Evolutionary conservation across 64 coral and sea anemone species (phyloP), one percentile per base, ranked within the genome.

Genomic region (Stichodactyla helianthus): DNA sequence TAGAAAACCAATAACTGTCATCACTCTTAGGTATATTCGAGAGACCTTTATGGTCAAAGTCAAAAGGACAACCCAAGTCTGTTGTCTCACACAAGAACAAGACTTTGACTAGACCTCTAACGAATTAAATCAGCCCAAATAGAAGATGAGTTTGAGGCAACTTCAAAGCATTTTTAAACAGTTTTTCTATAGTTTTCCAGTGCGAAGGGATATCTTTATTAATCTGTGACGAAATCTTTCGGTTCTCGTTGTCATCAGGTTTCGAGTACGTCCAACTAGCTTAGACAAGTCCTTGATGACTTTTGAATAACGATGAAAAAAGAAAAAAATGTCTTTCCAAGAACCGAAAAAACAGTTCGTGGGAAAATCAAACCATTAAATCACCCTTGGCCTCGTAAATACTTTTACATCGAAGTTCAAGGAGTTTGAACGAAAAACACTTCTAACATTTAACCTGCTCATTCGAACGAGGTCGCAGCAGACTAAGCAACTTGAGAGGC

Each of bases 1-100:
- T 81, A 81, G 78, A 81, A 52, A 81, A 81, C 53, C 52, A 81
- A 81, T 81, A 81, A 81, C 78, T 81, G 78, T 81, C 78, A 81
- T 20, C 78, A 54, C 78, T 81, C 78, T 31, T 52, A 50, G 50
- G 2, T 52, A 53, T 6, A 6, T 81, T n/a, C 35, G 15, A 52
- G 23, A 19, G 78, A 19, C 19, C 52, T 54, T 20, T 51, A 52
- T 44, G 35, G 35, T 44, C 35, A 19, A 28, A 50, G 51, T 81
- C 78, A 19, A 31, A 81, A 54, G 78, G 78, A 81, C 50, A 81
- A 44, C 15, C 52, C 3, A 54, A 81, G n/a, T 17, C 51, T 81
- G 50, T 7, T 71, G 31, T 50, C 78, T 50, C 20, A 19, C 1
- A 52, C 7, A 52, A 18, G 19, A 81, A 53, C 52, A 53, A 13